Conservation (phyloP, 2,888 invertebrate species). For the Pinctada fucata region DNA sequence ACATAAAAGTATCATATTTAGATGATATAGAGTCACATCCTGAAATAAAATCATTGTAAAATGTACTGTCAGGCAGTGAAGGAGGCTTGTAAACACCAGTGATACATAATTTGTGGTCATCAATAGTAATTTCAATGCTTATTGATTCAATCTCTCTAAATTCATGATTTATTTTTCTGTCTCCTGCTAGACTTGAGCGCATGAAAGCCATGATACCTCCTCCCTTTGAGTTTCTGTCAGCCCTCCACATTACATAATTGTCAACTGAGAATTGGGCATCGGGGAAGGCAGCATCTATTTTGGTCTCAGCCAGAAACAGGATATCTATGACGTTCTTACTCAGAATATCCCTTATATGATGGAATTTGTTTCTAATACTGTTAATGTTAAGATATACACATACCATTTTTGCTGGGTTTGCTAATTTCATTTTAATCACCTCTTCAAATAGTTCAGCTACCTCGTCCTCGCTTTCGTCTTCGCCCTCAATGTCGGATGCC, state of each 20-base stretch:
- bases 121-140: conserved; percentile 15
- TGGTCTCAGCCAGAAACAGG: conserved; percentile 25
- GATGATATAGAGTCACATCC: too few relatives aligned
- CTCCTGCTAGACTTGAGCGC: conserved; percentile 13
- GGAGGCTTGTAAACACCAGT: neutral
- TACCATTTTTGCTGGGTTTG: neutral
- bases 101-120: neutral
- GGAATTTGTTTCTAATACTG: conserved; percentile 19
- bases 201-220: conserved; percentile 17
- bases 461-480: too few relatives aligned
- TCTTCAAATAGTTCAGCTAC: neutral
- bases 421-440: neutral
- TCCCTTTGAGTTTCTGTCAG: conserved; percentile 14
- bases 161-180: conserved; percentile 22
- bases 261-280: conserved; percentile 17
- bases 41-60: too few relatives aligned
- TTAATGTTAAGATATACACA: conserved; percentile 19
- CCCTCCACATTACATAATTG: conserved; percentile 15
- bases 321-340: conserved; percentile 23
- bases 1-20: too few relatives aligned
- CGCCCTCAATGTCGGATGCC: too few relatives aligned
- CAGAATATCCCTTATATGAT: conserved; percentile 9
- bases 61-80: too few relatives aligned
- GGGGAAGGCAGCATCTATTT: conserved; percentile 23
- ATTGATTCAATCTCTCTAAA: conserved; percentile 22